Conservation (phyloP, 2,797 vertebrate genomes). For the Parambassis ranga region DNA sequence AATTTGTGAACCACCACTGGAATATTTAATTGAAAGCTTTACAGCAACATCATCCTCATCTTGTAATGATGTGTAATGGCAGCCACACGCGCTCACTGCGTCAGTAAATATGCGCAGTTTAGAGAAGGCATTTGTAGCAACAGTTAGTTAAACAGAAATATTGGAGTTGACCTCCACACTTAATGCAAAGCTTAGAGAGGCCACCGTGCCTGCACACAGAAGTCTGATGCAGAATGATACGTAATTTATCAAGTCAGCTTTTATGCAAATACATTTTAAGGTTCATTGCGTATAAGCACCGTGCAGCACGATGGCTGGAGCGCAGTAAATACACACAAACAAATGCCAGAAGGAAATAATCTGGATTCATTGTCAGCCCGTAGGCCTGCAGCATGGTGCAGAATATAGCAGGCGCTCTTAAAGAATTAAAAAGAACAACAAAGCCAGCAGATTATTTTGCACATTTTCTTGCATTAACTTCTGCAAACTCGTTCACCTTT, state of each 20-base stretch:
- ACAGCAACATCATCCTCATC: constrained; percentile 42
- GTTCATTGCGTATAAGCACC: constrained; percentile 24
- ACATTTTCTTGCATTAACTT: background rate
- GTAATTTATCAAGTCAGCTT: constrained; percentile 25
- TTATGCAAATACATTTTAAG: constrained; percentile 34
- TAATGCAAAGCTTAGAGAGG: constrained; percentile 14
- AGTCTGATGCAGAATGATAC: background rate
- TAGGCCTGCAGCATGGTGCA: constrained; percentile 1
- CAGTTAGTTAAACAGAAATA: constrained; percentile 48
- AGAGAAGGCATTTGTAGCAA: constrained; percentile 38
- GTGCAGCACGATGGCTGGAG: constrained; percentile 11
- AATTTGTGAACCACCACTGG: constrained; percentile 74
- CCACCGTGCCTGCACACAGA: constrained; percentile 2
- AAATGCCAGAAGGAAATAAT: background rate
- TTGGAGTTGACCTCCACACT: constrained; percentile 38
- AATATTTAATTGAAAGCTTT: constrained; percentile 69
- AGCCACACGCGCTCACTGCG: constrained; percentile 4
- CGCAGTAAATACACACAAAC: constrained; percentile 32
- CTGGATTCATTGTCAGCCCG: background rate
- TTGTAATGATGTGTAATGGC: constrained; percentile 50
- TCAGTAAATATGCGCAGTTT: constrained; percentile 20
- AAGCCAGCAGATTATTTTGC: background rate
- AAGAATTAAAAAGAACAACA: background rate
- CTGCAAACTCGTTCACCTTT: background rate
- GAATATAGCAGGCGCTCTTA: background rate